Evolutionary conservation across 1,140 invertebrate species (phyloP).

Genomic region (Reticulitermes speratus): DNA sequence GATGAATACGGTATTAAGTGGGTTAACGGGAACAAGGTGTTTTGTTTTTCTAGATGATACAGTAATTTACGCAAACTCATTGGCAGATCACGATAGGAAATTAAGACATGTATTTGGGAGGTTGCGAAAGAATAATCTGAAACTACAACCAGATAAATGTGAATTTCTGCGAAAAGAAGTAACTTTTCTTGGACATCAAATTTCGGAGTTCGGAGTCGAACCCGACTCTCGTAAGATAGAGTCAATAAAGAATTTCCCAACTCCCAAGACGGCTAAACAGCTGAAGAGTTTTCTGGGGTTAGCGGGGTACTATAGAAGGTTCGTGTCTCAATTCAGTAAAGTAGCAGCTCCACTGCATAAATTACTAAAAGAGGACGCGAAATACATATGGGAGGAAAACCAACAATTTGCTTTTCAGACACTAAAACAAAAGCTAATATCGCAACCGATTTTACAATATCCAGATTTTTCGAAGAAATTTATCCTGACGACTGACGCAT

Average conservation of each 20-base stretch:
- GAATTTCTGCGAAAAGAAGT: slow-evolving; percentile 37
- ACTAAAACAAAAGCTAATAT: too few relatives aligned
- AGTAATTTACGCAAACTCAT: too few relatives aligned
- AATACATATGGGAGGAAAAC: too few relatives aligned
- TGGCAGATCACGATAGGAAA: too few relatives aligned
- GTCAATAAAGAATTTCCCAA: slow-evolving; percentile 39
- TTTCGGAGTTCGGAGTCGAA: slow-evolving; percentile 29
- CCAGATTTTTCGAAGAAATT: slow-evolving; percentile 37
- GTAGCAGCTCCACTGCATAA: too few relatives aligned
- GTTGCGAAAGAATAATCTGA: too few relatives aligned
- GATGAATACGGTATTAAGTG: too few relatives aligned
- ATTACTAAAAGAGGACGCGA: too few relatives aligned
- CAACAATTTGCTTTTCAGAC: too few relatives aligned
- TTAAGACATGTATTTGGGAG: too few relatives aligned
- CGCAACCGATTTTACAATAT: slow-evolving; percentile 20
- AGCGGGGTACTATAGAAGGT: slow-evolving; percentile 31
- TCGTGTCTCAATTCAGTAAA: neutral
- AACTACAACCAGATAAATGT: too few relatives aligned
- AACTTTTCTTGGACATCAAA: slow-evolving; percentile 37
- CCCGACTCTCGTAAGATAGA: slow-evolving; percentile 40
- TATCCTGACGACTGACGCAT: slow-evolving; percentile 38
- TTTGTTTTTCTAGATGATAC: slow-evolving; percentile 31
- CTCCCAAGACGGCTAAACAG: slow-evolving; percentile 40
- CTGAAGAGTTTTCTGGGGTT: slow-evolving; percentile 41
- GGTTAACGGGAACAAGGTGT: too few relatives aligned